Conservation (phyloP, 2,113 vertebrate genomes). For the Pseudopipra pipra region DNA sequence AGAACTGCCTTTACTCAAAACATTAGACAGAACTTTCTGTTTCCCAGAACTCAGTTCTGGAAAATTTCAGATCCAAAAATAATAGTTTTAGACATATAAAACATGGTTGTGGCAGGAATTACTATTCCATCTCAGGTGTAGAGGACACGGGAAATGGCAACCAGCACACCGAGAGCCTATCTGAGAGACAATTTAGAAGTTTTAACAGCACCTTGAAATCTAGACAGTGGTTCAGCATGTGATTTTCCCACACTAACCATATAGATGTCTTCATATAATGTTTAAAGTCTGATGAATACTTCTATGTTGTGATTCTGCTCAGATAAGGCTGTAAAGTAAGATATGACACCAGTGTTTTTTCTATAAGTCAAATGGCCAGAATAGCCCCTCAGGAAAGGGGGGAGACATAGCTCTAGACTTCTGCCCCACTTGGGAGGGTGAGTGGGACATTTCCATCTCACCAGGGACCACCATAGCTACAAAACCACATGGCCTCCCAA, state of each 20-base stretch:
- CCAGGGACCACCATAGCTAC: background rate
- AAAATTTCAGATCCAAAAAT: background rate
- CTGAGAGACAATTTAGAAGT: background rate
- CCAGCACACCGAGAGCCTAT: background rate
- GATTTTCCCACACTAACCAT: background rate
- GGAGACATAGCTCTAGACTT: background rate
- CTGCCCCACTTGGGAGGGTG: background rate
- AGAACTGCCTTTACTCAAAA: background rate
- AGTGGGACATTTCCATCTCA: background rate
- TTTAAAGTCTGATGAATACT: background rate
- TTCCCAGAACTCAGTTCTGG: background rate
- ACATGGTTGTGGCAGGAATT: background rate
- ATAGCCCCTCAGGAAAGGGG: background rate
- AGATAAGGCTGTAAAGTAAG: background rate
- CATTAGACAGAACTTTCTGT: background rate
- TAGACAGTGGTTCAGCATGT: background rate
- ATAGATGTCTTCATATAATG: background rate
- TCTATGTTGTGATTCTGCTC: background rate
- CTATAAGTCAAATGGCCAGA: background rate
- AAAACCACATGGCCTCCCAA: background rate
- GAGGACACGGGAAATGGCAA: background rate
- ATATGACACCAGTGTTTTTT: accelerated
- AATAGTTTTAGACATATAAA: background rate
- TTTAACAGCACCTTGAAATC: background rate
- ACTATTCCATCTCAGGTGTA: background rate